Percentiles rank a stretch among this genome's conserved stretches.
Evolutionary conservation across 2,113 vertebrate genomes (phyloP).

Genomic region (Cryptoleucopteryx plumbea): DNA sequence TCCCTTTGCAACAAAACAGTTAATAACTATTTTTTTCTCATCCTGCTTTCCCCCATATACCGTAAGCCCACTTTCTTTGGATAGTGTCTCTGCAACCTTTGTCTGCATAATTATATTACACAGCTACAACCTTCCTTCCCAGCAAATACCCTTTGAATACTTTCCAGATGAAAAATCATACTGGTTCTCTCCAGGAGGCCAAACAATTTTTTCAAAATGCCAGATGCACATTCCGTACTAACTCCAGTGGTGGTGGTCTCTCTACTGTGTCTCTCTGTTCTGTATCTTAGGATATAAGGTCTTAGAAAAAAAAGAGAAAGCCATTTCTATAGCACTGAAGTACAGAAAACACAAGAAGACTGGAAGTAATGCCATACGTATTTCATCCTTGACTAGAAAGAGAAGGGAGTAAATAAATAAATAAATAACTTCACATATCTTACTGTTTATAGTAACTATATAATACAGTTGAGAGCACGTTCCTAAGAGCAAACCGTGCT

Average conservation of each 20-base stretch:
- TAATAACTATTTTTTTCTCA: neutral
- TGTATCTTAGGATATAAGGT: neutral
- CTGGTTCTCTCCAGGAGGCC: neutral
- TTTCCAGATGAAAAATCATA: conserved; percentile 45
- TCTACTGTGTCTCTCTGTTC: neutral
- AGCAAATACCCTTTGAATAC: conserved; percentile 11
- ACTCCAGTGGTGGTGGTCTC: neutral
- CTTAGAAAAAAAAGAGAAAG: neutral
- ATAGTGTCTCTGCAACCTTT: neutral
- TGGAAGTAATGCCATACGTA: neutral
- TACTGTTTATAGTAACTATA: neutral
- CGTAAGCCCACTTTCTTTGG: neutral
- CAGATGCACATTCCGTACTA: neutral
- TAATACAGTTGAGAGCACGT: neutral
- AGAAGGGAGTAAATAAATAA: neutral
- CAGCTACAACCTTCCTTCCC: neutral
- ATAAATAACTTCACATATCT: neutral
- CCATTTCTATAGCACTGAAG: neutral
- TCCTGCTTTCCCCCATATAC: neutral
- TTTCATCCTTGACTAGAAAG: neutral
- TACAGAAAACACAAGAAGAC: neutral
- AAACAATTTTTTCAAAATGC: neutral
- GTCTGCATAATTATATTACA: neutral
- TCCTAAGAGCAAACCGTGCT: neutral
- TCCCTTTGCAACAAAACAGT: neutral